Evolutionary conservation across 1,140 invertebrate species (phyloP).

Genomic region (Drosophila lacertosa): DNA sequence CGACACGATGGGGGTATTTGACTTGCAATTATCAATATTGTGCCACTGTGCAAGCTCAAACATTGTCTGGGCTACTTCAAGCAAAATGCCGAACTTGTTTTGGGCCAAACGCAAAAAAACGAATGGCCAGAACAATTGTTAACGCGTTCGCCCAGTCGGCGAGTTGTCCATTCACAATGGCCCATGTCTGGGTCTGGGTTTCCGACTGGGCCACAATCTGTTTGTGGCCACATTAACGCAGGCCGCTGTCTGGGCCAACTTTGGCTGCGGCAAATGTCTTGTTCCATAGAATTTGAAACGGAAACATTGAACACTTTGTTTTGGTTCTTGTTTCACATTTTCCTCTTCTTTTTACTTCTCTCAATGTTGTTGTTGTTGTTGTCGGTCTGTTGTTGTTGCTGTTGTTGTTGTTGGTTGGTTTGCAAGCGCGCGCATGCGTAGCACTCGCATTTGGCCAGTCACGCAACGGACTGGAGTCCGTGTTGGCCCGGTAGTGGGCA

Average conservation of each 20-base stretch:
- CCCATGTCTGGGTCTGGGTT: conserved; percentile 12
- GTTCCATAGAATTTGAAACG: conserved; percentile 82
- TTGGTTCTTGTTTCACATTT: conserved; percentile 81
- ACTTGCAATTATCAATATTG: background rate
- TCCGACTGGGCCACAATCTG: conserved; percentile 15
- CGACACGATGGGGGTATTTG: no score
- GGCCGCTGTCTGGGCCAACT: conserved; percentile 17
- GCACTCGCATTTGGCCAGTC: conserved; percentile 66
- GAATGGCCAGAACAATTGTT: conserved; percentile 74
- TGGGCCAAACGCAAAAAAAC: conserved; percentile 41
- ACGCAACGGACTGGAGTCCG: conserved; percentile 55
- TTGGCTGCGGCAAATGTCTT: conserved; percentile 72
- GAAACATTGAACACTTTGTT: conserved; percentile 82
- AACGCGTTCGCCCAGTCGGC: conserved; percentile 62
- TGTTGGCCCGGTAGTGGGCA: background rate
- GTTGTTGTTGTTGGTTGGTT: conserved; percentile 52
- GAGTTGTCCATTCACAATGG: conserved; percentile 62
- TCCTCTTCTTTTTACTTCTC: conserved; percentile 28
- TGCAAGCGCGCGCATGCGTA: conserved; percentile 82
- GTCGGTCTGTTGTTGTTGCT: conserved; percentile 15
- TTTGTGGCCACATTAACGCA: conserved; percentile 39
- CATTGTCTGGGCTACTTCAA: conserved; percentile 45
- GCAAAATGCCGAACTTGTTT: conserved; percentile 73
- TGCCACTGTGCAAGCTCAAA: conserved; percentile 36
- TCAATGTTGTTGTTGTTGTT: conserved; percentile 17